phyloP scores from a whole-genome alignment of 1,140 invertebrate genomes.

The Pygmarrhopalites habei region DNA sequence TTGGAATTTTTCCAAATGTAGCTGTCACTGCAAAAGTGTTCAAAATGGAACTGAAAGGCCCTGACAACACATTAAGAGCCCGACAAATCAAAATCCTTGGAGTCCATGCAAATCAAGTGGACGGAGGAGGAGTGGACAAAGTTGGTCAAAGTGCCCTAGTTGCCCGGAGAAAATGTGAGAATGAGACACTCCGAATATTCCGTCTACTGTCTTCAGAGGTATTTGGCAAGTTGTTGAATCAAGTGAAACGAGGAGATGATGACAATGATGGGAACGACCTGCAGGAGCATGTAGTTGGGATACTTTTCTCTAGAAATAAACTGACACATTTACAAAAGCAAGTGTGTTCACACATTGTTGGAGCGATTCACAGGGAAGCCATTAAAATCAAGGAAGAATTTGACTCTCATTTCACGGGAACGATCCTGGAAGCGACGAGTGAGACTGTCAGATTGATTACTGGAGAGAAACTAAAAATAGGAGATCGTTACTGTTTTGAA shows the following conservation, averaged over 20 bases:
- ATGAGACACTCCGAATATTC: slow-evolving; percentile 87
- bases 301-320: slow-evolving; percentile 88
- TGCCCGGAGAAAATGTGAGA: slow-evolving; percentile 78
- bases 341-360: slow-evolving; percentile 86
- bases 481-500: slow-evolving; percentile 94
- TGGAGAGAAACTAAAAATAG: slow-evolving; percentile 44
- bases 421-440: slow-evolving; percentile 29
- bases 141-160: slow-evolving; percentile 51
- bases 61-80: slow-evolving; percentile 79
- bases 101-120: slow-evolving; percentile 41
- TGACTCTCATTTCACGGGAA: slow-evolving; percentile 52
- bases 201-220: slow-evolving; percentile 87
- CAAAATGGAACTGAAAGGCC: slow-evolving; percentile 79
- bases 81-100: slow-evolving; percentile 68
- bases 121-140: slow-evolving; percentile 29
- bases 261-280: slow-evolving; percentile 67
- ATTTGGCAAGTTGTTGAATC: slow-evolving; percentile 79
- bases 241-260: slow-evolving; percentile 46
- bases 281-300: slow-evolving; percentile 93
- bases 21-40: slow-evolving; percentile 50
- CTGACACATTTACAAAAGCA: slow-evolving; percentile 90
- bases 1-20: slow-evolving; percentile 40
- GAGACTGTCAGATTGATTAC: slow-evolving; percentile 20
- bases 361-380: slow-evolving; percentile 83
- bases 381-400: slow-evolving; percentile 77